Evolutionary conservation across 2,113 vertebrate genomes (phyloP).

Genomic region (Xiphias gladius): DNA sequence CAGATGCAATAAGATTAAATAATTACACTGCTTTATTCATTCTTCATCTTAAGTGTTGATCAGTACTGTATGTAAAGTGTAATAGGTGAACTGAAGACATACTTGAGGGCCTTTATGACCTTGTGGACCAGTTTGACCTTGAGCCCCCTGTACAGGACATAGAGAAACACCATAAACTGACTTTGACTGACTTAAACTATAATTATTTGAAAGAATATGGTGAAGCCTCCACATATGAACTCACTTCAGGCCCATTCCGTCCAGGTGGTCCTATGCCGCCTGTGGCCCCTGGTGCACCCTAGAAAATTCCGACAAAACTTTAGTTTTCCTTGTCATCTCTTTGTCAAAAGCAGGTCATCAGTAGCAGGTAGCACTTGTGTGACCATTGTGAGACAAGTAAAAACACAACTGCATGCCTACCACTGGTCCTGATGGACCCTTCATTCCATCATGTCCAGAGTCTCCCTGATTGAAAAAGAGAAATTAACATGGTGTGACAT

Average conservation of each 20-base stretch:
- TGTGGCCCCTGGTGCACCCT: slow-evolving; percentile 83
- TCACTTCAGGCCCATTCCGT: slow-evolving; percentile 85
- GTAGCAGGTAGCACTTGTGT: not conserved
- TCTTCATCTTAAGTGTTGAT: too few species aligned
- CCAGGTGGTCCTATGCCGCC: slow-evolving; percentile 80
- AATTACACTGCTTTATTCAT: not conserved
- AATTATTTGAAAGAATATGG: not conserved
- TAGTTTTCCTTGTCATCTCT: not conserved
- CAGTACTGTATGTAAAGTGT: not conserved
- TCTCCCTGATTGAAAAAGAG: slow-evolving; percentile 79
- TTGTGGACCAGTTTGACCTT: slow-evolving; percentile 80
- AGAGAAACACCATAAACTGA: not conserved
- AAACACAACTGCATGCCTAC: slow-evolving; percentile 73
- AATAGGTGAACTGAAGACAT: slow-evolving; percentile 8
- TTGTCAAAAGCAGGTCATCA: too few species aligned
- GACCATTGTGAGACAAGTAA: not conserved
- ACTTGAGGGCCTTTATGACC: slow-evolving; percentile 85
- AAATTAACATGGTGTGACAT: not conserved
- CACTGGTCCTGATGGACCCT: slow-evolving; percentile 77
- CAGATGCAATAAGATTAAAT: slow-evolving; percentile 10
- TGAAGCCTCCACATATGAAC: slow-evolving; percentile 26
- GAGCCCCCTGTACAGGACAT: slow-evolving; percentile 81
- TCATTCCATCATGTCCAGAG: slow-evolving; percentile 77
- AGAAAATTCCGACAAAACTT: slow-evolving; percentile 17
- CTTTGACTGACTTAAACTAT: too few species aligned